phyloP scores from a whole-genome alignment of 2,888 invertebrate species.

The Podabrus alpinus region DNA sequence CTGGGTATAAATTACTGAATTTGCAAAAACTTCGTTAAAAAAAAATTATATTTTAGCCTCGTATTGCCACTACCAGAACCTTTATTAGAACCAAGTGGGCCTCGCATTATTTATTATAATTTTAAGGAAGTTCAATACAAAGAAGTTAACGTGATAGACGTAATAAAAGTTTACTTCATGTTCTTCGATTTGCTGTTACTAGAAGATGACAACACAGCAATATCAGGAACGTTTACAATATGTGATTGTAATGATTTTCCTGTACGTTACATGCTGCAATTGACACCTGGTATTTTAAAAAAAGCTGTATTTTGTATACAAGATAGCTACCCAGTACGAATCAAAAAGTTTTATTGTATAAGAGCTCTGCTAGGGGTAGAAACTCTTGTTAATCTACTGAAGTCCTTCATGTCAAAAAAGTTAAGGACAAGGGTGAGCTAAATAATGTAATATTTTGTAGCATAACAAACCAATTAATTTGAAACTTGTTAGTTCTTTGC shows the following conservation, averaged over 20 bases:
- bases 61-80: background rate
- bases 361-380: background rate
- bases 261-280: conserved; percentile 54
- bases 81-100: background rate
- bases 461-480: background rate
- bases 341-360: conserved; percentile 57
- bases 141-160: background rate
- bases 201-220: conserved; percentile 62
- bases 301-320: conserved; percentile 56
- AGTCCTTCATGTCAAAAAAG: background rate
- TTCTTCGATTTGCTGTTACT: conserved; percentile 61
- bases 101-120: background rate
- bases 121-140: background rate
- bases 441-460: background rate
- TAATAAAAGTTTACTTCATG: conserved; percentile 48
- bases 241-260: conserved; percentile 61
- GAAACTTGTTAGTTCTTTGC: background rate
- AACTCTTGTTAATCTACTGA: background rate
- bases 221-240: conserved; percentile 59
- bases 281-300: conserved; percentile 62
- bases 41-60: background rate
- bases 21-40: background rate
- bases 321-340: conserved; percentile 63
- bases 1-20: conserved; percentile 51
- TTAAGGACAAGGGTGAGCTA: background rate